A percentile compares a stretch with the other conserved stretches of the same genome.
Evolutionary conservation across 2,888 invertebrate species (phyloP).

Genomic region (Ochlodes sylvanus): DNA sequence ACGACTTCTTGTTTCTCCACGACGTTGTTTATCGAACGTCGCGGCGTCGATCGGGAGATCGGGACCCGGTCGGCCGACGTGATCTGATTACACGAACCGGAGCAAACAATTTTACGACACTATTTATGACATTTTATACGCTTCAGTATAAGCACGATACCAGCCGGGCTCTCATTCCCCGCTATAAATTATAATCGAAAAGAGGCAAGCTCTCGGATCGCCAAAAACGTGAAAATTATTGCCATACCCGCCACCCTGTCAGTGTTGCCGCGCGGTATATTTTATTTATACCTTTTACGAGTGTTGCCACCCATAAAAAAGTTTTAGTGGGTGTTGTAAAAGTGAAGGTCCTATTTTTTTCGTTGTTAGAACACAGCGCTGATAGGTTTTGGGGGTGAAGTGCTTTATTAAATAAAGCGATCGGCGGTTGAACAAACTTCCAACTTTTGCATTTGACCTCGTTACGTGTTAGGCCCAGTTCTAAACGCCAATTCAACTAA

Average conservation of each 20-base stretch:
- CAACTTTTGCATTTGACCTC: slow-evolving; percentile 21
- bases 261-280: slow-evolving; percentile 72
- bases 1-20: slow-evolving; percentile 26
- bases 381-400: slow-evolving; percentile 60
- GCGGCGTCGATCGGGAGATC: slow-evolving; percentile 32
- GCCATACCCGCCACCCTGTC: slow-evolving; percentile 63
- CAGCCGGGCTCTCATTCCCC: slow-evolving; percentile 58
- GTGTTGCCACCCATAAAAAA: slow-evolving; percentile 77
- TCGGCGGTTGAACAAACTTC: slow-evolving; percentile 7
- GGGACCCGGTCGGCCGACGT: slow-evolving; percentile 56
- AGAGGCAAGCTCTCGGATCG: slow-evolving; percentile 72
- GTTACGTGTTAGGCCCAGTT: slow-evolving; percentile 5
- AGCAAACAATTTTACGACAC: slow-evolving; percentile 77
- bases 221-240: slow-evolving; percentile 78
- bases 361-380: slow-evolving; percentile 59
- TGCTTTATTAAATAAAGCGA: slow-evolving; percentile 55
- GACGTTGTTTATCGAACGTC: slow-evolving; percentile 42
- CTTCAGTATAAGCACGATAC: slow-evolving; percentile 52
- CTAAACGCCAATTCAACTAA: slow-evolving; percentile 4
- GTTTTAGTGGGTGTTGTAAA: slow-evolving; percentile 78
- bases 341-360: slow-evolving; percentile 60
- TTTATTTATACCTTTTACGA: slow-evolving; percentile 80
- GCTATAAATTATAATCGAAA: slow-evolving; percentile 82
- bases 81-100: slow-evolving; percentile 65
- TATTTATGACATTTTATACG: slow-evolving; percentile 74